Percentiles rank a stretch among this genome's conserved stretches.
Conservation (phyloP, 2,797 vertebrate genomes). For the Spheniscus humboldti region DNA sequence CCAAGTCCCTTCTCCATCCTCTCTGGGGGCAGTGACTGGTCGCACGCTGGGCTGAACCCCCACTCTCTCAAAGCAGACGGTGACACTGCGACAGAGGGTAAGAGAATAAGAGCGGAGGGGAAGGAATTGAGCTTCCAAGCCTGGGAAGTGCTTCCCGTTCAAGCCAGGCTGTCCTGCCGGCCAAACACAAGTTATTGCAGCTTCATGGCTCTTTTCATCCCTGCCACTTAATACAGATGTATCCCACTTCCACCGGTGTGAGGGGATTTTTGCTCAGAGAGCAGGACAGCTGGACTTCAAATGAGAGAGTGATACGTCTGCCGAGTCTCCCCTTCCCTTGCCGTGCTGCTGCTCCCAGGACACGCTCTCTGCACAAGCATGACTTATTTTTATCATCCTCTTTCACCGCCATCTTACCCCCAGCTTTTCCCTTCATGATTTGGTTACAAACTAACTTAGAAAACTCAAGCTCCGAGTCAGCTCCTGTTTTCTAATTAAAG, state of each 20-base stretch:
- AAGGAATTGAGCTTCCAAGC: background rate
- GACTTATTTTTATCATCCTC: background rate
- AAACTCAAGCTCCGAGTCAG: background rate
- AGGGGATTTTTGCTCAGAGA: background rate
- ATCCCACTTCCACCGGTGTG: rapidly evolving
- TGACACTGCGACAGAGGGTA: background rate
- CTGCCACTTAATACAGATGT: rapidly evolving
- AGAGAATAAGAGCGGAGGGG: background rate
- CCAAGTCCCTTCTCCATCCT: background rate
- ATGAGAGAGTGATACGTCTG: rapidly evolving
- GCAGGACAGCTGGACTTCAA: background rate
- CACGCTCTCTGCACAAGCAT: background rate
- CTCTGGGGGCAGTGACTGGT: background rate
- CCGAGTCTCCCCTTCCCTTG: background rate
- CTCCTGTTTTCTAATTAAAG: background rate
- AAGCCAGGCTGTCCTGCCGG: background rate
- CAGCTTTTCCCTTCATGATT: background rate
- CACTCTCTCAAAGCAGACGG: rapidly evolving
- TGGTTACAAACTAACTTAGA: background rate
- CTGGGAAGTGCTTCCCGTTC: background rate
- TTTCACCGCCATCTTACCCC: background rate
- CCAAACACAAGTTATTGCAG: background rate
- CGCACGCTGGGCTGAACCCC: background rate
- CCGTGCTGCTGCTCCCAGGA: background rate
- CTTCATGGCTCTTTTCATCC: background rate